Base-by-base conservation (phyloP, 2,797 vertebrate species). In the Chelonia mydas region DNA sequence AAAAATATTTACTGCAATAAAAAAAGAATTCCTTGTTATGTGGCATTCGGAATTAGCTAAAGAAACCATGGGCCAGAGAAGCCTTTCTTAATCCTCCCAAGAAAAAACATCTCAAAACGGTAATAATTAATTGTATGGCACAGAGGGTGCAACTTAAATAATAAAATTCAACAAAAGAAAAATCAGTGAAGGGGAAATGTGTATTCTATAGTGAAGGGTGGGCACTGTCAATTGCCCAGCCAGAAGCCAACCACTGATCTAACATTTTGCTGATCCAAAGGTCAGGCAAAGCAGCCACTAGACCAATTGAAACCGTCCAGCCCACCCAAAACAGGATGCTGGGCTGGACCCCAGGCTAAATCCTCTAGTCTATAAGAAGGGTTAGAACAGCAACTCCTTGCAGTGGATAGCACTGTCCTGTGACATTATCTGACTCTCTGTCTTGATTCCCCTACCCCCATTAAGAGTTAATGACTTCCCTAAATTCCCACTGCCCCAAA, bases 1-100 rank as follows among this genome's bases (percentile, higher is more conserved):
- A 90, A 91, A 96, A 97, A 94, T 87, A 97, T 97, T 97, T 97
- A 93, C 91, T 79, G 68, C 23, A 72, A 76, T 68, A 87, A 65
- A 91, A 92, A 65, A 86, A 81, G 50, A 72, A 88, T 92, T 33
- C 33, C 47, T 95, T 81, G 87, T 88, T 83, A 84, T 90, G 88
- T 68, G 78, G 68, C n/a, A 81, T 85, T 95, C 59, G 41, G 88
- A 85, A 95, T 95, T 80, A 87, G 65, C 90, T 87, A 61, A 80
- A 92, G 82, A 92, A 92, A 53, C 89, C 84, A 76, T 0, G 9
- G n/a, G 83, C n/a, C 93, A 90, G 51, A 55, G 84, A 92, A 57
- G 79, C 91, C 84, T 86, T 94, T 93, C n/a, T 94, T 79, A 81
- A 93, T 80, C 47, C 92, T 80, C 53, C n/a, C 57, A 83, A 53